Conservation (phyloP, 2,113 vertebrate species). For the Tupaia chinensis region DNA sequence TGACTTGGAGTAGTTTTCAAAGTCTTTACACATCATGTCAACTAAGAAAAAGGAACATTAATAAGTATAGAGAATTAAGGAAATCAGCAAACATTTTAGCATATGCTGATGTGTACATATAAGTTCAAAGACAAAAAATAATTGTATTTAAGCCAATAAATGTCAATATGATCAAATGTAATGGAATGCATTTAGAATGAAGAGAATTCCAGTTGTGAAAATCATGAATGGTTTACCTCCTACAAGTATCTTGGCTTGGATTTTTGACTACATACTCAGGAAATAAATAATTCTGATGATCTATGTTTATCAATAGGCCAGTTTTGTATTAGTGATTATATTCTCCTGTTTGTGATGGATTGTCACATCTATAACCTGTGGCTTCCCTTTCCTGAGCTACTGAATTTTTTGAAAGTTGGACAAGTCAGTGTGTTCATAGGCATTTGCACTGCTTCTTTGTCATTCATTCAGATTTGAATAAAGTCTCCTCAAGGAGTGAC, state of each 20-base stretch:
- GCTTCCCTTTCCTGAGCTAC: not conserved
- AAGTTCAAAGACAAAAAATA: conserved; percentile 38
- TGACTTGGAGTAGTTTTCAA: not conserved
- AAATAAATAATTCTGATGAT: conserved; percentile 30
- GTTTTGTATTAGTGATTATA: not conserved
- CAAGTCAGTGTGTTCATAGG: not conserved
- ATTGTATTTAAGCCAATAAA: conserved; percentile 24
- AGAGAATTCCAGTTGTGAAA: not conserved
- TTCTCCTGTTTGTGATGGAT: not conserved
- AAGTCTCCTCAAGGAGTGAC: not conserved
- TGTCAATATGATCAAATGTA: not conserved
- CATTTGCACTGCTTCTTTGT: not conserved
- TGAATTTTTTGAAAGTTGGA: conserved; percentile 6
- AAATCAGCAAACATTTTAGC: conserved; percentile 17
- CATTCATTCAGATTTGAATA: not conserved
- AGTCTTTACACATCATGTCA: not conserved
- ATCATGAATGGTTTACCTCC: not conserved
- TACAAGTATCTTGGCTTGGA: not conserved
- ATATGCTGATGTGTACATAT: not conserved
- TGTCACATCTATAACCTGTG: not conserved
- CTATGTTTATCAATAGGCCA: not conserved
- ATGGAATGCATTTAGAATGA: not conserved
- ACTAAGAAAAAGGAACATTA: conserved; percentile 3
- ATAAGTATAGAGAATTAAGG: not conserved
- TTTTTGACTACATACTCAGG: not conserved